phyloP scores from a whole-genome alignment of 2,888 invertebrate species.

The Amitus sp. region DNA sequence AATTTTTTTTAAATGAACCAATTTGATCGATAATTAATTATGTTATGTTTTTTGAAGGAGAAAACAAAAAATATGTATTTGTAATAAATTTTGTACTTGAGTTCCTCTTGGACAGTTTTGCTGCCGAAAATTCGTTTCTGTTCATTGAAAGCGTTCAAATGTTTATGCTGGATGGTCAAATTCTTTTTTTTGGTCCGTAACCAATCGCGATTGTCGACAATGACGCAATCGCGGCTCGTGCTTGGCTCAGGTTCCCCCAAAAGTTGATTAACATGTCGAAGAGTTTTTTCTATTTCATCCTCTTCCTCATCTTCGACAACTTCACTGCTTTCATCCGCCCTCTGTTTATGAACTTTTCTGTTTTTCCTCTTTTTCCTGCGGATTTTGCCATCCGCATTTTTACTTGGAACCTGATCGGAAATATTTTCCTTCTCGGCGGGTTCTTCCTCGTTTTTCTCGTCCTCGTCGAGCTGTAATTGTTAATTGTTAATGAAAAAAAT shows the following conservation, averaged over 20 bases:
- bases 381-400: too few relatives aligned
- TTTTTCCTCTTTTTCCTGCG: conserved; percentile 36
- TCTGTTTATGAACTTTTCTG: conserved; percentile 43
- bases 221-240: conserved; percentile 50
- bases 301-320: conserved; percentile 34
- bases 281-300: conserved; percentile 76
- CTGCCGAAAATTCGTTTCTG: conserved; percentile 84
- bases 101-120: conserved; percentile 78
- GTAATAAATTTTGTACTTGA: conserved; percentile 53
- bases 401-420: too few relatives aligned
- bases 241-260: conserved; percentile 69
- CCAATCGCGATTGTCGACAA: conserved; percentile 38
- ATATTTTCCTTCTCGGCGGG: conserved; percentile 73
- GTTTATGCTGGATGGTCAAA: conserved; percentile 75
- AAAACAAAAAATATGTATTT: too few relatives aligned
- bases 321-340: conserved; percentile 28
- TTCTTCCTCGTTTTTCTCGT: conserved; percentile 72
- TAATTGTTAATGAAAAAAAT: conserved; percentile 4
- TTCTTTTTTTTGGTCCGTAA: too few relatives aligned
- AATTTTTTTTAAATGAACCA: too few relatives aligned
- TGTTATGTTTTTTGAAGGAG: too few relatives aligned
- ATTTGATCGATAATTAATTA: too few relatives aligned
- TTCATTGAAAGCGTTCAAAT: conserved; percentile 84
- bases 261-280: conserved; percentile 75
- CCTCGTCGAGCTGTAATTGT: conserved; percentile 71